phyloP scores from a whole-genome alignment of 1,140 invertebrate species.

The Atta texana region DNA sequence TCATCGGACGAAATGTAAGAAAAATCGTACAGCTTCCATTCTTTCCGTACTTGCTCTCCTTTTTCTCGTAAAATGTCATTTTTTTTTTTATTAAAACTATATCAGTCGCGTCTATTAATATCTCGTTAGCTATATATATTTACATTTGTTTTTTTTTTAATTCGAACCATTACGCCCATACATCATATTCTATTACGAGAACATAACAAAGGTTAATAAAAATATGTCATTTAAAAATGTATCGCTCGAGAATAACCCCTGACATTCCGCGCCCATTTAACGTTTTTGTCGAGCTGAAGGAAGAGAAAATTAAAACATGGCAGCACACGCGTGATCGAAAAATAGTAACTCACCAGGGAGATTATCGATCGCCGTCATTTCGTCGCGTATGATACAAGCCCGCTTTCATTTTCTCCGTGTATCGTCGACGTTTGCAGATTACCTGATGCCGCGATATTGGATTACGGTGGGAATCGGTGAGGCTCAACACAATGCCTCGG shows the following conservation, averaged over 20 bases:
- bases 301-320: not conserved
- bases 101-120: not conserved
- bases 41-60: not conserved
- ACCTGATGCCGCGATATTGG: conserved; percentile 69
- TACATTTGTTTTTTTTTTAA: not conserved
- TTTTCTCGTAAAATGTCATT: not conserved
- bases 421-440: conserved; percentile 43
- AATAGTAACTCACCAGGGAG: not conserved
- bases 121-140: too few relatives aligned
- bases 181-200: not conserved
- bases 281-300: not conserved
- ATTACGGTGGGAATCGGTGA: conserved; percentile 62
- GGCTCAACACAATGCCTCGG: conserved; percentile 35
- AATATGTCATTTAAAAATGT: not conserved
- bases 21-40: not conserved
- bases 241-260: not conserved
- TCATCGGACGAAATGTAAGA: not conserved
- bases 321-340: not conserved
- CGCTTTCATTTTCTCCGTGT: conserved; percentile 22
- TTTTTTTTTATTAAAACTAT: not conserved
- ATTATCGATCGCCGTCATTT: conserved; percentile 22
- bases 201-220: not conserved
- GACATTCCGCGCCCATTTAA: conserved; percentile 11
- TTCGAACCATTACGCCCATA: not conserved
- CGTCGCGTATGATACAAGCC: not conserved